Evolutionary conservation across 2,113 vertebrate genomes (phyloP), one percentile per base, ranked within the genome.

Genomic region (Collichthys lucidus): DNA sequence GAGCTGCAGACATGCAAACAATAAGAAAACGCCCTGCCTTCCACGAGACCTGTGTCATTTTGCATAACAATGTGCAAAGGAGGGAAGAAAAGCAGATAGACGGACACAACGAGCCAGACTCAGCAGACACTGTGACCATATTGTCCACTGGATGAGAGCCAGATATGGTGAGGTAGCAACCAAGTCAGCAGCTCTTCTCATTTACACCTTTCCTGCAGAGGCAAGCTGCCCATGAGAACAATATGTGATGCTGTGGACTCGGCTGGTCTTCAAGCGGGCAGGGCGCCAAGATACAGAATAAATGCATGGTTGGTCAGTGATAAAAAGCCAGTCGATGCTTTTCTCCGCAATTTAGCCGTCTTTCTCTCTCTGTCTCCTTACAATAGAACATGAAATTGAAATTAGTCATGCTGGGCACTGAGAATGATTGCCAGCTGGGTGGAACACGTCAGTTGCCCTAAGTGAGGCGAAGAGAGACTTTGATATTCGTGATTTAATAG

Each of bases 151-250:
- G 86, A 84, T 20, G 4, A n/a, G 11, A 78, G 85, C 88, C 90
- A 91, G 69, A 12, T 76, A 40, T 74, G 72, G 50, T 71, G 86
- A 79, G 82, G n/a, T 52, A 70, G 67, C 77, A 73, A 69, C 66
- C 24, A 56, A 91, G 52, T 90, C 85, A 61, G n/a, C 85, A 75
- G 84, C 49, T 77, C 52, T 1, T 64, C 79, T 84, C 74, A 83
- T 88, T 87, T 60, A 90, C 91, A 89, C 89, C 71, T 92, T 83
- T 66, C 88, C 87, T 78, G 82, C 76, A 73, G 80, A 78, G 80
- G 47, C 82, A 79, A 91, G 82, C 89, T 87, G 91, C 78, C 77
- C 67, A 53, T 26, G 75, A 77, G 80, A 86, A 80, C 87, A 90
- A 85, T 77, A 87, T 87, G 81, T 77, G 84, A 86, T 16, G 74